Base-by-base conservation (phyloP, 2,797 vertebrate genomes). In the Betta splendens region DNA sequence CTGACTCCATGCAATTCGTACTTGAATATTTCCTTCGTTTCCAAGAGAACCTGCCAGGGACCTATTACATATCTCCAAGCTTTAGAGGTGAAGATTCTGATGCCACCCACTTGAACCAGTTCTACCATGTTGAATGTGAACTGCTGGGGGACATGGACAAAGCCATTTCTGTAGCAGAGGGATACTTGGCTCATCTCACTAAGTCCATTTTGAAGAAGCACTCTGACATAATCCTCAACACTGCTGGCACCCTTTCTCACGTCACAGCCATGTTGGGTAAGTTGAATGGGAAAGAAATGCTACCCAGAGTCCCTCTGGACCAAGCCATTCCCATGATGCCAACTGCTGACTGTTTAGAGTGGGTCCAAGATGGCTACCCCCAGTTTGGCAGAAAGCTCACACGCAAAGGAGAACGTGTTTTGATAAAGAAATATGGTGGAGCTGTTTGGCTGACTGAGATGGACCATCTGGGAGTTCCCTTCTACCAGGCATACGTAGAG, bases 1-100 rank as follows among this genome's bases (percentile, higher is more conserved):
- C 92, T 5, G 92, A 93, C 71, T 93, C 92, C 15, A 93, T 93
- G 92, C 92, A 93, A 32, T 93, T 93, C 86, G 88, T 91, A 1
- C 88, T 93, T 36, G 92, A 93, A 77, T 93, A 93, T 72, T 93
- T 93, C 60, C 86, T 93, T 64, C 88, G 92, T 29, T 92, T 93
- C 49, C 92, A 92, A 39, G 90, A 93, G 2, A 83, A 86, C 43
- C 81, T 93, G 5, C 78, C 80, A 0, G 92, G 92, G 7, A 70
- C 90, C 1, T 93, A 93, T 36, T 93, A 93, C 29, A 81, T 93
- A 46, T 92, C 92, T 18, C 86, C 92, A 47, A 93, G 92, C 80
- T 93, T 93, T 45, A 73, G 92, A 77, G 92, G 92, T 2, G 92
- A 93, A 73, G 90, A 93, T 61, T 91, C 91, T 42, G 92, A 93